Base-by-base conservation (phyloP, 2,797 vertebrate species). In the Steatocranus sp. region DNA sequence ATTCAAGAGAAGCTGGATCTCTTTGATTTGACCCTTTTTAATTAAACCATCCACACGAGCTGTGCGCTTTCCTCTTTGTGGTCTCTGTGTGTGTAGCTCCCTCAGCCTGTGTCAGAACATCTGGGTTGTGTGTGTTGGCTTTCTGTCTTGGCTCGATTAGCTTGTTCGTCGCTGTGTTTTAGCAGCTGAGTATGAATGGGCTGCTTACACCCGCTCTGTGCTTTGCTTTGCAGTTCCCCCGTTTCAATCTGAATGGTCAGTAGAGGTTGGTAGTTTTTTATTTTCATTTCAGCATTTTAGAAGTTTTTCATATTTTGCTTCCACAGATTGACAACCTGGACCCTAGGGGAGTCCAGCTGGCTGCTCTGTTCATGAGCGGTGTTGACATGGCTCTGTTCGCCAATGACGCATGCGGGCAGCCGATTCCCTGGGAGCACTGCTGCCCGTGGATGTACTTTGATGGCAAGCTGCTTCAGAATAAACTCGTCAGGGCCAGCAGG, bases 381-480 rank as follows among this genome's bases (percentile, higher is more conserved):
- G 97, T 99, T 82, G 98, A 99, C 93, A 99, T 98, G 98, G 98
- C 98, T 5, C 93, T 99, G 81, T 98, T 99, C 85, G 98, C 97
- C 79, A 99, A 99, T 2, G 98, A 99, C 0, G 97, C 96, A 0
- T 99, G 98, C 0, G 98, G 98, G 23, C 98, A 99, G 94, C 98
- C 98, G 0, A 95, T 99, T 89, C 98, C 97, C 3, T 99, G 98
- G 98, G 98, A 99, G 89, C 97, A 99, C 95, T 98, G 98, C 96
- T 99, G 98, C 90, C 98, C 98, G 0, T 99, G 98, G 98, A 98
- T 99, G 98, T 99, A 98, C 93, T 99, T 99, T 89, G 98, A 99
- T 78, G 98, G 98, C 82, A 99, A 99, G 78, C 96, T 99, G 89
- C 97, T 99, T 86, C 98, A 99, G 94, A 98, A 97, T 92, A 99